phyloP scores from a whole-genome alignment of 2,888 invertebrate species.

The Tridacna crocea region DNA sequence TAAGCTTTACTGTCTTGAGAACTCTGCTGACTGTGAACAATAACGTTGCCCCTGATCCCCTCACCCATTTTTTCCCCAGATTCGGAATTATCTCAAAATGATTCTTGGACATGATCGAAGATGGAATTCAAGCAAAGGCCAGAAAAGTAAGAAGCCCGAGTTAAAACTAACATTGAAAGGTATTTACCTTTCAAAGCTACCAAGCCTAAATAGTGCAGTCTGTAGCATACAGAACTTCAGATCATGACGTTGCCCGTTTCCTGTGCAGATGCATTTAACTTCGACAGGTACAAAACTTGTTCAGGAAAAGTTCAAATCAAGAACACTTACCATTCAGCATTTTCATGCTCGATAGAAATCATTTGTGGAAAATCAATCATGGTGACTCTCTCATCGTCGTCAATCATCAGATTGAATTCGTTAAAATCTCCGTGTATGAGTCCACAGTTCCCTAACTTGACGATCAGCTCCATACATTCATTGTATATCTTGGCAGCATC shows the following conservation, averaged over 20 bases:
- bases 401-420: slow-evolving; percentile 97
- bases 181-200: no score
- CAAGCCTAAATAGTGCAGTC: no score
- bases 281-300: no score
- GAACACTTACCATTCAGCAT: slow-evolving; percentile 90
- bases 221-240: no score
- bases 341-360: slow-evolving; percentile 96
- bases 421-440: slow-evolving; percentile 99
- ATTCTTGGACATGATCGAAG: neutral
- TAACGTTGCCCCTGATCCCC: neutral
- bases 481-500: slow-evolving; percentile 93
- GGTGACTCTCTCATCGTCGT: slow-evolving; percentile 89
- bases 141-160: no score
- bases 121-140: neutral
- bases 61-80: neutral
- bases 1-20: no score
- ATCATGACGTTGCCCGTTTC: no score
- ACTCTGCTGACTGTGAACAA: neutral
- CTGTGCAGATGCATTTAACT: no score
- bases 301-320: neutral
- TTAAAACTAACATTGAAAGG: no score
- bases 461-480: slow-evolving; percentile 96
- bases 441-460: slow-evolving; percentile 95
- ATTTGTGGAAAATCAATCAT: slow-evolving; percentile 99
- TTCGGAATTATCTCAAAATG: neutral